Percentiles rank a stretch among this genome's conserved stretches.
phyloP scores from a whole-genome alignment of 1,140 invertebrate genomes.

The Philopotamus ludificatus region DNA sequence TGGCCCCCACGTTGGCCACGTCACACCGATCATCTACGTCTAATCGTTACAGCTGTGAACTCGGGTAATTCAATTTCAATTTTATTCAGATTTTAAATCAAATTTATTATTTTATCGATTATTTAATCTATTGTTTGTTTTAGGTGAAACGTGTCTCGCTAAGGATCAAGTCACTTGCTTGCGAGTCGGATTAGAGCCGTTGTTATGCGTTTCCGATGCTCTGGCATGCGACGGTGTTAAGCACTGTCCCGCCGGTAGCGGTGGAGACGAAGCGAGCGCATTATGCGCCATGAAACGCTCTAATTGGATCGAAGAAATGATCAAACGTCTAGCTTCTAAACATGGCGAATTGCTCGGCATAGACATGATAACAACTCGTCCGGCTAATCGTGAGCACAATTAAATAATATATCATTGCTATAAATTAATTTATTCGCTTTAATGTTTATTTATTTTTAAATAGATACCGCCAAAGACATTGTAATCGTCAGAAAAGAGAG shows the following conservation, averaged over 20 bases:
- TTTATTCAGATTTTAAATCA: neutral
- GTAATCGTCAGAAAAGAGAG: constrained; percentile 30
- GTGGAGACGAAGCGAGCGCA: constrained; percentile 54
- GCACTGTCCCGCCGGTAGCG: constrained; percentile 55
- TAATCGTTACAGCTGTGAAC: constrained; percentile 34
- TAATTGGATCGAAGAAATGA: constrained; percentile 48
- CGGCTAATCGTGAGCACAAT: constrained; percentile 35
- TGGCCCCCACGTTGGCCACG: constrained; percentile 29
- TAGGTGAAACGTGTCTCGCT: constrained; percentile 28
- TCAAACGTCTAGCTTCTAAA: constrained; percentile 46
- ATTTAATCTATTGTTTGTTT: neutral
- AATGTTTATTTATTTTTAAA: constrained; percentile 8
- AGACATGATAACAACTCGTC: constrained; percentile 24
- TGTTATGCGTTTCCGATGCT: constrained; percentile 55
- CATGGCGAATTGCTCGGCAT: constrained; percentile 38
- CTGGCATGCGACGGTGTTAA: constrained; percentile 57
- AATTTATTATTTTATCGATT: neutral
- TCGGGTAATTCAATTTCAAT: constrained; percentile 31
- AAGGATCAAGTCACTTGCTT: constrained; percentile 33
- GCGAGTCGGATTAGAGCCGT: constrained; percentile 45
- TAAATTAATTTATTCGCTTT: neutral
- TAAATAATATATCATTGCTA: neutral
- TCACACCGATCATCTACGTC: constrained; percentile 33
- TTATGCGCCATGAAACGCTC: constrained; percentile 48
- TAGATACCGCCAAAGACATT: constrained; percentile 24